Conservation (phyloP, 1,140 invertebrate species). For the Holcopasites calliopsidis region DNA sequence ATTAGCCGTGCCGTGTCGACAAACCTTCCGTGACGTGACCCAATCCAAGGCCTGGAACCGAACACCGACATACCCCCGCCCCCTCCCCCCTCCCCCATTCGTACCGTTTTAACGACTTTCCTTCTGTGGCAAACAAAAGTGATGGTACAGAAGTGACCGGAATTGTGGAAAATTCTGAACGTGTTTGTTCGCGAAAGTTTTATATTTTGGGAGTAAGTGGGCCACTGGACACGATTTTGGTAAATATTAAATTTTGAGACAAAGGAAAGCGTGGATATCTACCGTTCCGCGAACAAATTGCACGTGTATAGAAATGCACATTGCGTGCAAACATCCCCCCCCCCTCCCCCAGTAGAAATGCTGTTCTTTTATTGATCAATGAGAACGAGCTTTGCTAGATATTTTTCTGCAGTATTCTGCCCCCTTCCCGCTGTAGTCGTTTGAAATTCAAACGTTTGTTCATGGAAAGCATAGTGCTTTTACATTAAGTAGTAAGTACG, state of each 20-base stretch:
- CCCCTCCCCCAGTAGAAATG: no score
- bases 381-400: no score
- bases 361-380: no score
- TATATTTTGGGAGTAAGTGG: background rate
- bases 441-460: no score
- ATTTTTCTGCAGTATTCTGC: no score
- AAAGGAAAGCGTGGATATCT: no score
- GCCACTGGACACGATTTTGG: background rate
- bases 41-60: conserved; percentile 28
- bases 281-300: no score
- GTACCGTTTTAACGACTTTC: conserved; percentile 35
- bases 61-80: conserved; percentile 30
- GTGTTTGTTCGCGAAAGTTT: background rate
- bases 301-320: no score
- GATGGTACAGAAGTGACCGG: background rate
- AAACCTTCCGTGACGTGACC: conserved; percentile 54
- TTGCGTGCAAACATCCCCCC: no score
- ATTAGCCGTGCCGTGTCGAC: conserved; percentile 57
- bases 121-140: conserved; percentile 27
- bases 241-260: background rate
- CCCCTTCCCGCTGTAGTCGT: no score
- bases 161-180: background rate
- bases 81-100: background rate
- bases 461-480: no score
- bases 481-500: no score